phyloP scores from a whole-genome alignment of 2,888 invertebrate genomes.

The Hyposoter didymator region DNA sequence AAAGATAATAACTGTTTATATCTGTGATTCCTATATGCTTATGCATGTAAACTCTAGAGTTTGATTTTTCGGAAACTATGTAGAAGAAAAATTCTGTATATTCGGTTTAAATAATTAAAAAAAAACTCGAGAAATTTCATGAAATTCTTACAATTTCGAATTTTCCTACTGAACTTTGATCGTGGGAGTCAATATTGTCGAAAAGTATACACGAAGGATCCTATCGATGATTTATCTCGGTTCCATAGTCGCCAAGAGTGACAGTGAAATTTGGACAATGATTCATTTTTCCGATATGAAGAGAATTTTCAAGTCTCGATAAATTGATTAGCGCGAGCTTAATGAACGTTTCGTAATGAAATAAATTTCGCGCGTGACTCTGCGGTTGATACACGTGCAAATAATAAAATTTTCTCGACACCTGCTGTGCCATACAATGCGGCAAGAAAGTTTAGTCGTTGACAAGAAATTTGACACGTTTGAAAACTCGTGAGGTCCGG shows the following conservation, averaged over 20 bases:
- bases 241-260: no score
- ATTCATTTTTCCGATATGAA: neutral
- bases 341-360: neutral
- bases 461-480: neutral
- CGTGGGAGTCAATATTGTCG: neutral
- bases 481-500: neutral
- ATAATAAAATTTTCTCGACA: neutral
- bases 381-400: neutral
- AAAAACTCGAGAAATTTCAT: no score
- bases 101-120: no score
- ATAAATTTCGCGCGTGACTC: neutral
- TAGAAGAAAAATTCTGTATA: no score
- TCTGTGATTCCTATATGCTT: no score
- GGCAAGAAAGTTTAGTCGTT: neutral
- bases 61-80: no score
- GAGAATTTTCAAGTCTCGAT: neutral
- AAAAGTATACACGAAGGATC: neutral
- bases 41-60: no score
- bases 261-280: slow-evolving; percentile 13
- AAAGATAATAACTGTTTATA: no score
- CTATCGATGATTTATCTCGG: slow-evolving; percentile 4
- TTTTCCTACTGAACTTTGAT: neutral
- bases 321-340: neutral
- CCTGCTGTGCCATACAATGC: neutral
- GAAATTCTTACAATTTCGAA: no score